Base-by-base conservation (phyloP, 2,113 vertebrate genomes). In the Coracopsis vasa region DNA sequence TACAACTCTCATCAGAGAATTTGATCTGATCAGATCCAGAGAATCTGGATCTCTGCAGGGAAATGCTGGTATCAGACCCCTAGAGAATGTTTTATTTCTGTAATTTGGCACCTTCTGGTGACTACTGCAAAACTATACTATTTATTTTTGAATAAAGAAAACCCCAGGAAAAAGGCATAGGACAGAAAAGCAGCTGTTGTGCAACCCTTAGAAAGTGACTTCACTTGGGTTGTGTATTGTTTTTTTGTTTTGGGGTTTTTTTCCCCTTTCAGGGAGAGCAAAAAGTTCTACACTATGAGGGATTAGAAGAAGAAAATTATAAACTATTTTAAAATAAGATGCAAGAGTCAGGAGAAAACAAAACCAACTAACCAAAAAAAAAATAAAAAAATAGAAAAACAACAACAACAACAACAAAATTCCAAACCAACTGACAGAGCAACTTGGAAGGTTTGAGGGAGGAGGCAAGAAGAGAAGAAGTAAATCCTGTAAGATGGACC, bases 21-120 rank as follows among this genome's bases (percentile, higher is more conserved):
- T 13, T n/a, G 54, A 56, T 56, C 54, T 56, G 19, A 58, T 58
- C 33, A 58, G 54, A n/a, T 14, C 33, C 19, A n/a, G 19, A n/a
- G 19, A n/a, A 56, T 56, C 12, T 24, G 35, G 15, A 37, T 82
- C 6, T 37, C 31, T 83, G 35, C 24, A 80, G 54, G n/a, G 39
- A 83, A 92, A 73, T 60, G 14, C 3, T 48, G 41, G 27, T 56
- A 50, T 62, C 5, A 2, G 5, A 60, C 91, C 86, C 65, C 75
- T 69, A 61, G 82, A 94, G 60, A 75, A 86, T 71, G 13, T 9
- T 80, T 86, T 97, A 92, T 93, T 98, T 95, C 45, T 70, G 77
- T 88, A 56, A 94, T 11, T 80, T 94, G 92, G 75, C 44, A 97
- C 39, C 41, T 71, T 80, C 70, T 93, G 80, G 71, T 95, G 94